These are phyloP conservation scores for Xestobium rufovillosum DNA, from an alignment of 2,888 invertebrate genomes.

Conservation along the genomic window DNA sequence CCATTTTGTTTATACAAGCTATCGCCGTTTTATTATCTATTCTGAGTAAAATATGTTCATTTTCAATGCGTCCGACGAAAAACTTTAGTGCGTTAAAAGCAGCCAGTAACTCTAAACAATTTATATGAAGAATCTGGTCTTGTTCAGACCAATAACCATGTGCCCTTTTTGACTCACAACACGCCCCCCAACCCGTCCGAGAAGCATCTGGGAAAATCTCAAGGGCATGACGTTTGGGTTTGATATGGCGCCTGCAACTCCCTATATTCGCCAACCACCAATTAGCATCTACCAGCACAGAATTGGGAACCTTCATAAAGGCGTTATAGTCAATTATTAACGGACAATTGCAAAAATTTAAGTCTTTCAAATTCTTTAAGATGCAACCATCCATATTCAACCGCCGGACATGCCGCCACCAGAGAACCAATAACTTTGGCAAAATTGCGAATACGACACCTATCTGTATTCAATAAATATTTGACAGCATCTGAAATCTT, in stretches of 20 bases:
- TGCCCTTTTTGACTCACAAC: constrained; percentile 11
- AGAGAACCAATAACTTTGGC: constrained; percentile 21
- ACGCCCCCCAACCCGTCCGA: constrained; percentile 24
- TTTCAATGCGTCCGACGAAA: constrained; percentile 15
- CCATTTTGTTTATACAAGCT: constrained; percentile 6
- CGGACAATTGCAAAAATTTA: constrained; percentile 17
- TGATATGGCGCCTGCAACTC: constrained; percentile 8
- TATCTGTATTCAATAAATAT: background rate
- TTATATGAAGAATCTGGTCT: constrained; percentile 20
- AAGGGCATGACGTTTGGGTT: constrained; percentile 3
- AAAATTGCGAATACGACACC: constrained; percentile 21
- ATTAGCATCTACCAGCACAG: constrained; percentile 18
- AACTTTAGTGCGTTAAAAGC: constrained; percentile 14
- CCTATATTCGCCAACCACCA: constrained; percentile 24
- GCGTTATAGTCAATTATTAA: constrained; percentile 14
- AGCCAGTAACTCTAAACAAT: constrained; percentile 16
- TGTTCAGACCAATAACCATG: constrained; percentile 21
- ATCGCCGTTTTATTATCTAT: constrained; percentile 16
- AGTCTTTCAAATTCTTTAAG: constrained; percentile 18
- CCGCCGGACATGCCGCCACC: constrained; percentile 24
- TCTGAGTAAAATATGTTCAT: constrained; percentile 16
- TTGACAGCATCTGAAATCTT: constrained; percentile 6
- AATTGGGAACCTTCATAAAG: constrained; percentile 10
- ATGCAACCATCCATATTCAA: constrained; percentile 23
- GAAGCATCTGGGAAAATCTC: constrained; percentile 18